Evolutionary conservation across 2,113 vertebrate genomes (phyloP).

Genomic region (Gavialis gangeticus): DNA sequence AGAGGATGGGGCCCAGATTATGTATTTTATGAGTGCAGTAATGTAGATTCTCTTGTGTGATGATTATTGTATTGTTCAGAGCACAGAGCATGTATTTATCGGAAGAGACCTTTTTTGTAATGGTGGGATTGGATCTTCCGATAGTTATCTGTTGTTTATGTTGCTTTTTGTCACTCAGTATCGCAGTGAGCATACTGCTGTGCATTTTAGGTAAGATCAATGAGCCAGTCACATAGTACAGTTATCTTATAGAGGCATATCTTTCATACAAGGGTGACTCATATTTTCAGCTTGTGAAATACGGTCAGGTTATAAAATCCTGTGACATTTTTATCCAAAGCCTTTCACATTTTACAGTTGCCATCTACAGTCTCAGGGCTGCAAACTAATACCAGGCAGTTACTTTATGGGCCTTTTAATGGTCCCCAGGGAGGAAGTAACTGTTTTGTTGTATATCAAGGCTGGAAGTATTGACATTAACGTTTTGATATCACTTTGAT

Average conservation of each 20-base stretch:
- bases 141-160: neutral
- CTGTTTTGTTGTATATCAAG: slow-evolving; percentile 28
- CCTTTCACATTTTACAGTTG: slow-evolving; percentile 53
- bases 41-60: neutral
- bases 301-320: slow-evolving; percentile 22
- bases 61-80: neutral
- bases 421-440: slow-evolving; percentile 25
- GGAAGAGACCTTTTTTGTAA: neutral
- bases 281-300: slow-evolving; percentile 25
- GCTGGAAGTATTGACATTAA: slow-evolving; percentile 14
- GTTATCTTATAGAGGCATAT: slow-evolving; percentile 38
- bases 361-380: neutral
- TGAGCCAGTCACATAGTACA: neutral
- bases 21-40: neutral
- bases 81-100: neutral
- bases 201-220: slow-evolving; percentile 19
- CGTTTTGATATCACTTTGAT: slow-evolving; percentile 24
- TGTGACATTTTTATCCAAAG: slow-evolving; percentile 51
- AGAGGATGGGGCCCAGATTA: no score
- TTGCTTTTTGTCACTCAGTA: neutral
- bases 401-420: neutral
- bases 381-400: neutral
- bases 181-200: no score
- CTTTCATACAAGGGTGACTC: slow-evolving; percentile 54
- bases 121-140: slow-evolving; percentile 1